These are phyloP conservation scores for Periophthalmus magnuspinnatus DNA, from an alignment of 2,797 vertebrate genomes.

Conservation along the genomic window DNA sequence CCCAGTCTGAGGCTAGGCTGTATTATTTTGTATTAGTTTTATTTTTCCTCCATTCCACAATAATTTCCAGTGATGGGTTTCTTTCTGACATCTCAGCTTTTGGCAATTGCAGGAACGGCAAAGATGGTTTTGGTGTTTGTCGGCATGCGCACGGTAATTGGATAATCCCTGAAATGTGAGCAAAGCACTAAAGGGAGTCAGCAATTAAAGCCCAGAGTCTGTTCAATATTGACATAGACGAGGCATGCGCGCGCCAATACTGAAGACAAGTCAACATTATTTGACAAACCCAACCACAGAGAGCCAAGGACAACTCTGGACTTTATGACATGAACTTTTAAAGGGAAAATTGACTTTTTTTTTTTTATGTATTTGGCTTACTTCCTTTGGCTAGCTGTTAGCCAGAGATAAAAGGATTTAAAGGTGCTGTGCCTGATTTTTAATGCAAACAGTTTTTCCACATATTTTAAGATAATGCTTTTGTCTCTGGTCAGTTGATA, in stretches of 20 bases:
- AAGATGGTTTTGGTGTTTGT: constrained; percentile 29
- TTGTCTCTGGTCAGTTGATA: no score
- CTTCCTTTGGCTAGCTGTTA: neutral
- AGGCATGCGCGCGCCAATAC: constrained; percentile 5
- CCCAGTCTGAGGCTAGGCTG: neutral
- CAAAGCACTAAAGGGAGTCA: constrained; percentile 68
- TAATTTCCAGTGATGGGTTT: constrained; percentile 55
- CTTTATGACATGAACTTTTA: neutral
- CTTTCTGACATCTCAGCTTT: constrained; percentile 59
- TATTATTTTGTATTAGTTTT: constrained; percentile 41
- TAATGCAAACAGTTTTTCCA: no score
- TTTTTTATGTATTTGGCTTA: neutral
- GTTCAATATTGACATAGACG: constrained; percentile 57
- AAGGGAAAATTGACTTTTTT: neutral
- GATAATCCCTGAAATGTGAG: constrained; percentile 75
- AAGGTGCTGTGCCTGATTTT: no score
- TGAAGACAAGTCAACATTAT: constrained; percentile 10
- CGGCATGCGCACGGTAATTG: constrained; percentile 69
- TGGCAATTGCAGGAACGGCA: constrained; percentile 46
- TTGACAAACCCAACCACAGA: neutral
- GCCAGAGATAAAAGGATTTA: no score
- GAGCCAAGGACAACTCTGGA: constrained; percentile 6
- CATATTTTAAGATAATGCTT: no score
- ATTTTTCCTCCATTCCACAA: constrained; percentile 5
- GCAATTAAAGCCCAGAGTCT: constrained; percentile 72